phyloP scores from a whole-genome alignment of 2,113 vertebrate species.

The Silurus glanis region DNA sequence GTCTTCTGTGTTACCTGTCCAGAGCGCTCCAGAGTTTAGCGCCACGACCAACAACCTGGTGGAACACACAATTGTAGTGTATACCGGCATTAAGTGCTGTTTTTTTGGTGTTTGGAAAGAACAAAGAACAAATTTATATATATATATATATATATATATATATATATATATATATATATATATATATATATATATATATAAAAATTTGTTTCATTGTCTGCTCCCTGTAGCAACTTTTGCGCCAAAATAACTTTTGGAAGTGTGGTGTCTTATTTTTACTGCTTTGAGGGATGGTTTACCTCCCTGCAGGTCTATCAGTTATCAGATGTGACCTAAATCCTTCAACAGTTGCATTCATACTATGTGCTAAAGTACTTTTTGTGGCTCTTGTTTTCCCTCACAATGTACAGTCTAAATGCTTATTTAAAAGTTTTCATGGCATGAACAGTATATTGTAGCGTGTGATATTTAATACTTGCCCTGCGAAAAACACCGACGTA shows the following conservation, averaged over 20 bases:
- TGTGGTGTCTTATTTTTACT: neutral
- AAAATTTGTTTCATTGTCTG: neutral
- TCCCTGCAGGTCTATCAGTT: neutral
- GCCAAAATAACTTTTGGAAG: neutral
- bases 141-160: too few species aligned
- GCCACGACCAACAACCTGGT: too few species aligned
- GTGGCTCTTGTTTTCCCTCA: neutral
- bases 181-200: too few species aligned
- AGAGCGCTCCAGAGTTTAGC: too few species aligned
- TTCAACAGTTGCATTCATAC: neutral
- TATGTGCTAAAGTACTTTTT: too few species aligned
- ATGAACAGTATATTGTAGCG: neutral
- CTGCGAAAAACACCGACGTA: neutral
- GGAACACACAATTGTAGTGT: too few species aligned
- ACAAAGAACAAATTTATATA: too few species aligned
- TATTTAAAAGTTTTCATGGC: neutral
- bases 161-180: too few species aligned
- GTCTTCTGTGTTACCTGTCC: too few species aligned
- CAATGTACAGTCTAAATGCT: neutral
- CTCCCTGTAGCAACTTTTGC: neutral
- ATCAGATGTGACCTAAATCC: neutral
- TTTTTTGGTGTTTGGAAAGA: too few species aligned
- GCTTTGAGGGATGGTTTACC: neutral
- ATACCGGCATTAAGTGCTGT: too few species aligned
- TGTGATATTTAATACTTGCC: neutral